Evolutionary conservation across 2,797 vertebrate species (phyloP).

Genomic region (Limnodromus scolopaceus): DNA sequence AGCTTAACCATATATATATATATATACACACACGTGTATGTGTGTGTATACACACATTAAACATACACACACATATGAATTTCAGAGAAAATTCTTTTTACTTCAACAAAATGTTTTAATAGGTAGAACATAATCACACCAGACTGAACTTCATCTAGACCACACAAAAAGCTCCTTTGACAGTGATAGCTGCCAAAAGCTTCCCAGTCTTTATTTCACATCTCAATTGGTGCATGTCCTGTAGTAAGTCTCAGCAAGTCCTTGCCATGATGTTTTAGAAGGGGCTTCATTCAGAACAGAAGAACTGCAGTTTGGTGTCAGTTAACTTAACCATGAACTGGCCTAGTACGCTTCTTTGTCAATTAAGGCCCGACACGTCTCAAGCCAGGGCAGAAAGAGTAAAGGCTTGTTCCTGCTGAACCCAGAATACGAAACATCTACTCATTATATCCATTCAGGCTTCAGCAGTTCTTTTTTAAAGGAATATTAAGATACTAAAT

Average conservation of each 20-base stretch:
- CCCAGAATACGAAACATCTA: neutral
- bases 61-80: neutral
- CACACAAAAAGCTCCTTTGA: neutral
- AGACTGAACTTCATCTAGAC: neutral
- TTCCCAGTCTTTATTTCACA: neutral
- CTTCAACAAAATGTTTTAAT: neutral
- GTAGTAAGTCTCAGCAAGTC: neutral
- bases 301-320: neutral
- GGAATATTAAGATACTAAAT: neutral
- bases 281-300: neutral
- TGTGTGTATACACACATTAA: neutral
- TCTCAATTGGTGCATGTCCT: neutral
- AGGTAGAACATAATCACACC: neutral
- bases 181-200: neutral
- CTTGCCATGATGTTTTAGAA: neutral
- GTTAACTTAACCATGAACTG: neutral
- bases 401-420: neutral
- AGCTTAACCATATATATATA: neutral
- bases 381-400: neutral
- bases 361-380: neutral
- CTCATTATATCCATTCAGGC: neutral
- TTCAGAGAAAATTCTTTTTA: neutral
- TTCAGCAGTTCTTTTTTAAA: neutral
- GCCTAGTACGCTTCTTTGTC: neutral
- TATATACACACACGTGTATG: fast-evolving